phyloP scores from a whole-genome alignment of 2,797 vertebrate species.

The Coregonus sp. region DNA sequence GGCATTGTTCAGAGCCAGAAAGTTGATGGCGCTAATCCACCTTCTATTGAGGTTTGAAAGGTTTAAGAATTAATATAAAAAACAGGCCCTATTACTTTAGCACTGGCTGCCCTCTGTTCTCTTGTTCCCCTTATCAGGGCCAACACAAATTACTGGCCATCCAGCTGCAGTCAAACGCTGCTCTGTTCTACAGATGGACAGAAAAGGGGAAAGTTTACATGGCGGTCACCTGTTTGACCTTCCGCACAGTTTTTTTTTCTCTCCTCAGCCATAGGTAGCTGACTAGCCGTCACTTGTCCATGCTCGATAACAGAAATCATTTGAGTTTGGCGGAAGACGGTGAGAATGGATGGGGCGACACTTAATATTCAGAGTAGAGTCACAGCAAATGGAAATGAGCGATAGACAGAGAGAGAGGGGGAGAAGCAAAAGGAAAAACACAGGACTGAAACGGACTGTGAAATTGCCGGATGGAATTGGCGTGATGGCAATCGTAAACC shows the following conservation, averaged over 20 bases:
- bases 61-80: slow-evolving; percentile 45
- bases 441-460: slow-evolving; percentile 71
- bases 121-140: slow-evolving; percentile 38
- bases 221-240: slow-evolving; percentile 52
- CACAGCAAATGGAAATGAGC: slow-evolving; percentile 78
- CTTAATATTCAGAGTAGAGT: slow-evolving; percentile 78
- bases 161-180: slow-evolving; percentile 18
- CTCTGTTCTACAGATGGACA: slow-evolving; percentile 14
- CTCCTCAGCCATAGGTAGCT: slow-evolving; percentile 31
- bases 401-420: slow-evolving; percentile 50
- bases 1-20: slow-evolving; percentile 55
- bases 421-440: slow-evolving; percentile 62
- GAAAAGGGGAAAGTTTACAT: slow-evolving; percentile 37
- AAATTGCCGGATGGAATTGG: slow-evolving; percentile 70
- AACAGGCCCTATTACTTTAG: slow-evolving; percentile 36
- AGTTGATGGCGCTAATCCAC: slow-evolving; percentile 38
- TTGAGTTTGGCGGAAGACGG: slow-evolving; percentile 70
- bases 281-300: slow-evolving; percentile 51
- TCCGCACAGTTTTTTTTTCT: slow-evolving; percentile 16
- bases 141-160: slow-evolving; percentile 35
- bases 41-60: slow-evolving; percentile 42
- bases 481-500: slow-evolving; percentile 54
- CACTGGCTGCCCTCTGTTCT: slow-evolving; percentile 30
- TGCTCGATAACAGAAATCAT: slow-evolving; percentile 61
- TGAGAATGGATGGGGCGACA: slow-evolving; percentile 65